phyloP scores from a whole-genome alignment of 2,888 invertebrate species.

The Dilophus febrilis region DNA sequence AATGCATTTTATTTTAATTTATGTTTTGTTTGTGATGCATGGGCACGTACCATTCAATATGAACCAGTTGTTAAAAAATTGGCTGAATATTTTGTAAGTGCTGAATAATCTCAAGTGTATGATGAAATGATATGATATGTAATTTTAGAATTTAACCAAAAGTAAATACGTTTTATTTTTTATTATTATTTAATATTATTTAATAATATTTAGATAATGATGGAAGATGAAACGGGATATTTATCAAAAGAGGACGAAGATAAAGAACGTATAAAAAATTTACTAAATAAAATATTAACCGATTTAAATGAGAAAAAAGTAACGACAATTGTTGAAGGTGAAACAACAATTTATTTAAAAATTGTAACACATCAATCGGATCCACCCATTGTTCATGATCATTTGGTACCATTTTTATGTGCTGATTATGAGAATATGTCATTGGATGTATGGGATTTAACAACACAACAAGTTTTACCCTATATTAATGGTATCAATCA shows the following conservation, averaged over 20 bases:
- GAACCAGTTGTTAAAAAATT: conserved; percentile 89
- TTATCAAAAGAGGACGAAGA: conserved; percentile 49
- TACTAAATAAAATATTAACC: conserved; percentile 60
- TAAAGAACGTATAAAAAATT: conserved; percentile 51
- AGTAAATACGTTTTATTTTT: background rate
- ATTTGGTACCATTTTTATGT: conserved; percentile 77
- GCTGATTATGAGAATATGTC: conserved; percentile 43
- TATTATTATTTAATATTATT: conserved; percentile 4
- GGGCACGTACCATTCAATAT: conserved; percentile 79
- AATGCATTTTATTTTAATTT: conserved; percentile 93
- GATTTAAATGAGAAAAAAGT: conserved; percentile 67
- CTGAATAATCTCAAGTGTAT: background rate
- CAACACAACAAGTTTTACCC: conserved; percentile 77
- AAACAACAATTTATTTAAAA: conserved; percentile 78
- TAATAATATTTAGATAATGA: conserved; percentile 40
- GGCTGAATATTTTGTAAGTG: conserved; percentile 67
- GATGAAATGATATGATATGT: no score
- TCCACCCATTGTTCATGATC: conserved; percentile 65
- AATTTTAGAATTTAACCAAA: background rate
- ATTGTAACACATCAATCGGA: conserved; percentile 67
- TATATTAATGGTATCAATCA: conserved; percentile 88
- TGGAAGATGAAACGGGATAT: conserved; percentile 76
- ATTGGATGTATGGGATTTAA: conserved; percentile 77
- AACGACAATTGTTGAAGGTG: conserved; percentile 66
- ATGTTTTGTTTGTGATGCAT: conserved; percentile 84